These are phyloP conservation scores for Microctenopoma stevenorrisi DNA, from an alignment of 2,797 vertebrate genomes.

Conservation along the genomic window DNA sequence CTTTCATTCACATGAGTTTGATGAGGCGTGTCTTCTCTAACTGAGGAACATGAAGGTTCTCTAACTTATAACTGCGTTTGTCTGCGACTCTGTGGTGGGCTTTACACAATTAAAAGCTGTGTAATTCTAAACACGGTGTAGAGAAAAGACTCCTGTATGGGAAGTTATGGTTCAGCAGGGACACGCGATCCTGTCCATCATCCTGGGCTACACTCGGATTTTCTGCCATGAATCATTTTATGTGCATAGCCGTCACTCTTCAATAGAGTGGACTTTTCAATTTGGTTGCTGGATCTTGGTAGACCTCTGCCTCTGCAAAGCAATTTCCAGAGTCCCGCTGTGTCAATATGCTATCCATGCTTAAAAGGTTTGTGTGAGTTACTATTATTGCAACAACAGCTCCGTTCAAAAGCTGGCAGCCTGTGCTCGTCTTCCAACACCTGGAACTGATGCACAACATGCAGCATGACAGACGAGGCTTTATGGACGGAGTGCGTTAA, in stretches of 20 bases:
- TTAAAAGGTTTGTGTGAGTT: conserved; percentile 42
- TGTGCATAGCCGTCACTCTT: conserved; percentile 38
- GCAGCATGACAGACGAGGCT: neutral
- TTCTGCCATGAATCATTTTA: conserved; percentile 39
- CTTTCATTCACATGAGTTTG: conserved; percentile 39
- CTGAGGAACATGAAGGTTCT: conserved; percentile 29
- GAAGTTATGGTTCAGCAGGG: conserved; percentile 20
- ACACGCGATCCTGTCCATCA: conserved; percentile 18
- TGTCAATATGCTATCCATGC: conserved; percentile 54
- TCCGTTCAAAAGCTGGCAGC: conserved; percentile 21
- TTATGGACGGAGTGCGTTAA: conserved; percentile 14
- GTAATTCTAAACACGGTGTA: conserved; percentile 24
- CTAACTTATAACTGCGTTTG: conserved; percentile 56
- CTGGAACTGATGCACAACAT: conserved; percentile 17
- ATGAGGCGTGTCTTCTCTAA: conserved; percentile 47
- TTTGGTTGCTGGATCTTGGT: conserved; percentile 48
- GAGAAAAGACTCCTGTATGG: neutral
- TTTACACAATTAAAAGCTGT: conserved; percentile 42
- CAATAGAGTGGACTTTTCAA: conserved; percentile 36
- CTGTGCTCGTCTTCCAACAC: conserved; percentile 28
- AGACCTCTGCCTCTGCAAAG: conserved; percentile 48
- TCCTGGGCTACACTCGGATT: conserved; percentile 12
- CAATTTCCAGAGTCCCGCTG: conserved; percentile 51
- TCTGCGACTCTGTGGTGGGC: conserved; percentile 32
- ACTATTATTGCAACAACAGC: conserved; percentile 31